phyloP scores from a whole-genome alignment of 2,888 invertebrate species.

The Hydriomena furcata region DNA sequence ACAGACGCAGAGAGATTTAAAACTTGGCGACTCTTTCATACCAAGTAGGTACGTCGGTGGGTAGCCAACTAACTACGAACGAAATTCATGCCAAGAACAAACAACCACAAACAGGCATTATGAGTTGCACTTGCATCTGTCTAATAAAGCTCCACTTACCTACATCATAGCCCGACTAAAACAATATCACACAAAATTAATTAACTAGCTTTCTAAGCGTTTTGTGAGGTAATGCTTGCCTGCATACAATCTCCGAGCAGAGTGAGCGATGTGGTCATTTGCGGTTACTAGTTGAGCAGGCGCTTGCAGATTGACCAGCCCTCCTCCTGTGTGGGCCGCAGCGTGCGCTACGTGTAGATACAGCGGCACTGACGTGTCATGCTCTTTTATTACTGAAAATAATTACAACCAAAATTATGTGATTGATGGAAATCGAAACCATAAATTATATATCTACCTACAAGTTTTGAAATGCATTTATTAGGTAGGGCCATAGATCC shows the following conservation, averaged over 20 bases:
- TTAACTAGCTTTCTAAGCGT: constrained; percentile 3
- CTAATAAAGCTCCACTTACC: constrained; percentile 10
- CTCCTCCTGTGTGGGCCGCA: constrained; percentile 89
- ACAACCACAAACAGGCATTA: constrained; percentile 11
- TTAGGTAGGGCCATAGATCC: too few species aligned
- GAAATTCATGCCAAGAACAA: constrained; percentile 12
- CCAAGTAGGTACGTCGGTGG: neutral
- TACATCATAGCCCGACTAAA: neutral
- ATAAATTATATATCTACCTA: too few species aligned
- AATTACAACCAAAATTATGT: too few species aligned
- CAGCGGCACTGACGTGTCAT: constrained; percentile 84
- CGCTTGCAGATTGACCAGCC: constrained; percentile 87
- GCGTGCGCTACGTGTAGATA: constrained; percentile 90
- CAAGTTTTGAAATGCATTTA: too few species aligned
- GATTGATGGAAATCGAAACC: too few species aligned
- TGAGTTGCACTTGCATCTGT: neutral
- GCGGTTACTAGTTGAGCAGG: constrained; percentile 85
- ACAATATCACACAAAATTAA: constrained; percentile 13
- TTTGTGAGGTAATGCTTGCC: constrained; percentile 67
- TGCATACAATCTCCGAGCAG: constrained; percentile 87
- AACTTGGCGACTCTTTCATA: neutral
- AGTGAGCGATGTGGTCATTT: constrained; percentile 87
- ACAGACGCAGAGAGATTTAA: too few species aligned
- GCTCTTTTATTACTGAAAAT: constrained; percentile 78
- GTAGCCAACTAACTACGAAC: neutral